Base-by-base conservation (phyloP, 2,888 invertebrate genomes). In the Caenorhabditis imperialis region DNA sequence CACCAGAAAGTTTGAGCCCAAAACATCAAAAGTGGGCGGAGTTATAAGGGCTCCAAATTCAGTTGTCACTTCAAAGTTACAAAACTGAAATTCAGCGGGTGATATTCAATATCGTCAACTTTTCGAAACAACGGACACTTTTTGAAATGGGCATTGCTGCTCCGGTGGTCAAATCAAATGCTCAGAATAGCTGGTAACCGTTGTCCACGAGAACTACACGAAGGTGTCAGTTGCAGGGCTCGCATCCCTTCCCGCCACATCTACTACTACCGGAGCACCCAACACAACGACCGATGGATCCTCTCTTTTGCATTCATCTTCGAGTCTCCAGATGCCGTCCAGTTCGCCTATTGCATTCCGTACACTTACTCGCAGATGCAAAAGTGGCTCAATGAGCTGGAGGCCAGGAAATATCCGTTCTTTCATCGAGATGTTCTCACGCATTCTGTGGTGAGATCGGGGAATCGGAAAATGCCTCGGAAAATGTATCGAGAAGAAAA, bases 51-150 rank as follows among this genome's bases (percentile, higher is more conserved):
- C n/a, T n/a, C n/a, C n/a, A n/a, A n/a, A n/a, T n/a, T n/a, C n/a
- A n/a, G n/a, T n/a, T n/a, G n/a, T n/a, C n/a, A n/a, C n/a, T n/a
- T n/a, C n/a, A n/a, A n/a, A n/a, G n/a, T n/a, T n/a, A n/a, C n/a
- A n/a, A n/a, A n/a, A n/a, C n/a, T n/a, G n/a, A n/a, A n/a, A n/a
- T 92, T 67, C 91, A 94, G 94, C 92, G 95, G 80, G 96, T 97
- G 3, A 93, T 99, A 84, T 96, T 99, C 90, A 96, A 97, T 89
- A 92, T 99, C 69, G 95, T 98, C 1, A 99, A 99, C 90, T 92
- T 98, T 78, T 95, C 95, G 82, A 97, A 97, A 89, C 93, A 92
- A 77, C 92, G 93, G 78, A 96, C 94, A 84, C 90, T 97, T 48
- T 97, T 94, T 88, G 92, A 94, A 80, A 92, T 92, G 30, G 94